Conservation (phyloP, 2,113 vertebrate genomes). For the Alosa alosa region DNA sequence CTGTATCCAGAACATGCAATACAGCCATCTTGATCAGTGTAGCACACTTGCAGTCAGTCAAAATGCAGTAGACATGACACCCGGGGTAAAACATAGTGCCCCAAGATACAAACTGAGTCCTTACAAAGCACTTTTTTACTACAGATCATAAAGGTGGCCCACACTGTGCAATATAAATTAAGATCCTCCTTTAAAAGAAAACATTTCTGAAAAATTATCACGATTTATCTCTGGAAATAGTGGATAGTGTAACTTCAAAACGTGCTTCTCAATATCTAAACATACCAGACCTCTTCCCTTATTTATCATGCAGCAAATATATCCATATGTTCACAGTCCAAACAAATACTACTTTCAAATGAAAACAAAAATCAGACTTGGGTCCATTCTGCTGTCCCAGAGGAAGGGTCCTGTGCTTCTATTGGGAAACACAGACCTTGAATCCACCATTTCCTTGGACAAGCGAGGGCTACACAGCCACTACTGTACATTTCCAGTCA, state of each 20-base stretch:
- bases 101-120: not conserved
- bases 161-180: not conserved
- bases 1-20: conserved; percentile 15
- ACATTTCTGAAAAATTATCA: not conserved
- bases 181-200: not conserved
- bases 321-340: not conserved
- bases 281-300: not conserved
- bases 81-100: not conserved
- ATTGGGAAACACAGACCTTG: not conserved
- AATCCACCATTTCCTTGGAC: not conserved
- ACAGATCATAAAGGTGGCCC: not conserved
- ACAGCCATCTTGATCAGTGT: conserved; percentile 6
- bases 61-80: conserved; percentile 16
- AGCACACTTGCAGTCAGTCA: not conserved
- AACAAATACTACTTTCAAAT: not conserved
- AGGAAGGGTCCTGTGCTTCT: not conserved
- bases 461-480: not conserved
- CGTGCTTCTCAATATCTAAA: conserved; percentile 9
- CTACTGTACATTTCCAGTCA: not conserved
- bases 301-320: conserved; percentile 8
- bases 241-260: conserved; percentile 8
- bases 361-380: not conserved
- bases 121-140: not conserved
- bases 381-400: not conserved
- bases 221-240: not conserved